These are phyloP conservation scores for Pomacea maculata DNA, from an alignment of 1,140 invertebrate species.

Conservation along the genomic window DNA sequence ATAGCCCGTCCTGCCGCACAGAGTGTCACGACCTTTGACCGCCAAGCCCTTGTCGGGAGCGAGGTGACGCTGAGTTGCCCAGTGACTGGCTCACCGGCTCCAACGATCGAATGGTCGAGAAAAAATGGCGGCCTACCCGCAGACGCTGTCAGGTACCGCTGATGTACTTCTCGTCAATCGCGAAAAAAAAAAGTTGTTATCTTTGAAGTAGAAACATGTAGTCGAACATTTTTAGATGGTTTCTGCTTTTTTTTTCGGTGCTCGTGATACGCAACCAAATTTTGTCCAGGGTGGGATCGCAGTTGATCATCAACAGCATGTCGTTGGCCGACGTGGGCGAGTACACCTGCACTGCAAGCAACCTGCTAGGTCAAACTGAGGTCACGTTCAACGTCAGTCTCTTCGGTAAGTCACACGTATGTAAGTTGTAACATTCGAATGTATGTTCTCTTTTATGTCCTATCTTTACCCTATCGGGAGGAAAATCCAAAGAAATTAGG, in stretches of 20 bases:
- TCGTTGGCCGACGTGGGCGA: not conserved
- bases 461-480: too few relatives aligned
- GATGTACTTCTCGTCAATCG: not conserved
- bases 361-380: slow-evolving; percentile 2
- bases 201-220: not conserved
- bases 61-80: slow-evolving; percentile 2
- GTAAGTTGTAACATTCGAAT: not conserved
- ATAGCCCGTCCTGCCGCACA: not conserved
- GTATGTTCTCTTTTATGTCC: too few relatives aligned
- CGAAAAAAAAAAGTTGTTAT: not conserved
- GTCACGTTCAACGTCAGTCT: not conserved
- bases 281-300: not conserved
- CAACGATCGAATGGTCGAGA: slow-evolving; percentile 6
- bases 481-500: too few relatives aligned
- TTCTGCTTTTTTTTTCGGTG: not conserved
- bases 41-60: not conserved
- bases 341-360: slow-evolving; percentile 7
- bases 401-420: not conserved
- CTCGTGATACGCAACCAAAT: not conserved
- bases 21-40: too few relatives aligned
- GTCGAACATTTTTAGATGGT: not conserved
- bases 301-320: slow-evolving; percentile 4
- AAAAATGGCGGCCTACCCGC: not conserved
- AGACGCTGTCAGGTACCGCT: not conserved
- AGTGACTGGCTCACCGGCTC: not conserved